These are phyloP conservation scores for Megalops atlanticus DNA, from an alignment of 2,113 vertebrate species.

Conservation along the genomic window DNA sequence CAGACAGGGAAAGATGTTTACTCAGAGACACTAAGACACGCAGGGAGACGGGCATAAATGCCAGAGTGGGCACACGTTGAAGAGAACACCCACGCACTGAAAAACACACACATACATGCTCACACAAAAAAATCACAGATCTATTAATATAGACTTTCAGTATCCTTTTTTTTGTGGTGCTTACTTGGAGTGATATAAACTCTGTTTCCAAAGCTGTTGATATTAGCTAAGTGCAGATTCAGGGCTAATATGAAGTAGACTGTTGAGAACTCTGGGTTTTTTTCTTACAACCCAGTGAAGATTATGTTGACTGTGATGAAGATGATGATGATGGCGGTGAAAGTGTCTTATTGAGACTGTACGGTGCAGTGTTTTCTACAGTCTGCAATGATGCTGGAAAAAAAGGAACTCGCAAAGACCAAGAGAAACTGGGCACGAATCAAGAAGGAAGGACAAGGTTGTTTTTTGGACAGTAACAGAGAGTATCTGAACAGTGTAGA, in stretches of 20 bases:
- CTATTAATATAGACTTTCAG: background rate
- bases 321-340: conserved; percentile 7
- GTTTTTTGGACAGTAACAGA: conserved; percentile 1
- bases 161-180: background rate
- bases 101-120: background rate
- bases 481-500: background rate
- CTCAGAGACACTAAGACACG: background rate
- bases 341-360: background rate
- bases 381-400: background rate
- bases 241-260: conserved; percentile 5
- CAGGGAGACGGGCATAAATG: conserved; percentile 10
- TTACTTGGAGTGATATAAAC: background rate
- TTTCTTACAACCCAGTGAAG: background rate
- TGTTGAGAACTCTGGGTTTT: background rate
- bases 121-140: background rate
- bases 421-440: background rate
- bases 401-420: background rate
- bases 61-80: background rate
- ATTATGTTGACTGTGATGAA: too few relatives aligned
- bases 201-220: conserved; percentile 14
- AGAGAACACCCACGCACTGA: conserved; percentile 4
- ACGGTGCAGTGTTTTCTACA: background rate
- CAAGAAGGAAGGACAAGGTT: background rate
- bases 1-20: background rate
- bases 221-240: background rate